These are phyloP conservation scores for Lophotriccus pileatus DNA, from an alignment of 2,797 vertebrate species.

Conservation along the genomic window DNA sequence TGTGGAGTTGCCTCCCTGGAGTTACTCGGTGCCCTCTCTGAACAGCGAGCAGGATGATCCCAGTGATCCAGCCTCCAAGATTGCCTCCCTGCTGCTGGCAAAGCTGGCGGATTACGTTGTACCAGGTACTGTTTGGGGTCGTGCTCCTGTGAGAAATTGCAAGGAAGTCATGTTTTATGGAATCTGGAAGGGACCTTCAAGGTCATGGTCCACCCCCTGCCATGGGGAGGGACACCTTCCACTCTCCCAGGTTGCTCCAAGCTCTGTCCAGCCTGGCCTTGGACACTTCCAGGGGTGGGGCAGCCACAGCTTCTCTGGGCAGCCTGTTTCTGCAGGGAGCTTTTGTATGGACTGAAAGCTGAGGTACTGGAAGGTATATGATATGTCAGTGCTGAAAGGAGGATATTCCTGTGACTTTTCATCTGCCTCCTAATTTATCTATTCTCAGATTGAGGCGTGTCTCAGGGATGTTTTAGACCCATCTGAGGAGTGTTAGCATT, in stretches of 20 bases:
- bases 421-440: background rate
- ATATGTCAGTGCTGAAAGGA: background rate
- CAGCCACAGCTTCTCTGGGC: background rate
- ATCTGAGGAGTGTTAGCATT: background rate
- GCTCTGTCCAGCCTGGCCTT: rapidly evolving
- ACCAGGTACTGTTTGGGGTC: constrained; percentile 80
- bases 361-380: background rate
- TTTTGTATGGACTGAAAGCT: background rate
- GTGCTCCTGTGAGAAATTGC: background rate
- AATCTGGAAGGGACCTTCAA: background rate
- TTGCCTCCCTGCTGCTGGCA: constrained; percentile 91
- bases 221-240: background rate
- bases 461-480: background rate
- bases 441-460: background rate
- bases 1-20: constrained; percentile 95
- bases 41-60: constrained; percentile 94
- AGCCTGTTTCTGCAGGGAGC: background rate
- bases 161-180: rapidly evolving
- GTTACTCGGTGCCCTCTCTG: constrained; percentile 91
- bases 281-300: background rate
- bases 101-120: constrained; percentile 98
- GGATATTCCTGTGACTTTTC: background rate
- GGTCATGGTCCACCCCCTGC: background rate
- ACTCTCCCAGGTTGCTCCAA: background rate
- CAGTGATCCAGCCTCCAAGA: constrained; percentile 94